phyloP scores from a whole-genome alignment of 2,797 vertebrate genomes.

The Coccyzus lansbergi region DNA sequence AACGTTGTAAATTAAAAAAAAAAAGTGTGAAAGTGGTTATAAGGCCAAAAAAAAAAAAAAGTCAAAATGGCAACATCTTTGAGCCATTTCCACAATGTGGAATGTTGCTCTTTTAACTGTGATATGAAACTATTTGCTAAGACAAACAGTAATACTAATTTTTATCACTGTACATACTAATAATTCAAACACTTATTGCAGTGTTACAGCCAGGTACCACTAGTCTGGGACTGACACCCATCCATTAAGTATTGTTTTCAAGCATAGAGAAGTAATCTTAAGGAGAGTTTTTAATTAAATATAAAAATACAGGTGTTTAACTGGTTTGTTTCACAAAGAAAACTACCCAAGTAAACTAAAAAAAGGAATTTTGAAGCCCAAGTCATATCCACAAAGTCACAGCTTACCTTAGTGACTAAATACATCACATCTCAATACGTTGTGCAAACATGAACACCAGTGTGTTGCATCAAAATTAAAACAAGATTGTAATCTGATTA shows the following conservation, averaged over 20 bases:
- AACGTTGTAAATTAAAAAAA: constrained; percentile 75
- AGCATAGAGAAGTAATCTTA: constrained; percentile 74
- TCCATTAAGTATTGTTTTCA: constrained; percentile 70
- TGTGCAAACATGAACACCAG: constrained; percentile 97
- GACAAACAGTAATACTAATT: constrained; percentile 54
- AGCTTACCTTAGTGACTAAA: constrained; percentile 80
- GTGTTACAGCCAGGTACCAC: constrained; percentile 69
- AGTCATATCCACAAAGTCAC: constrained; percentile 78
- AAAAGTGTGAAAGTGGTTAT: constrained; percentile 71
- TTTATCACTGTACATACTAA: constrained; percentile 58
- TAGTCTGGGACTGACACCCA: constrained; percentile 69
- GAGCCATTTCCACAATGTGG: constrained; percentile 67
- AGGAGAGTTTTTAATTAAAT: constrained; percentile 69
- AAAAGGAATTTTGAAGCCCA: constrained; percentile 69
- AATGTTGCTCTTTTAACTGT: constrained; percentile 72
- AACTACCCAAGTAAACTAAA: constrained; percentile 72
- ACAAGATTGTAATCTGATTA: constrained; percentile 84
- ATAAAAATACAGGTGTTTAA: constrained; percentile 77
- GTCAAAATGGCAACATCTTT: constrained; percentile 66
- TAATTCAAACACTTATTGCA: constrained; percentile 62
- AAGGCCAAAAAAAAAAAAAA: constrained; percentile 76
- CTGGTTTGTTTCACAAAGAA: constrained; percentile 74
- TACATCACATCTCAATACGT: constrained; percentile 84
- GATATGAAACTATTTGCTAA: constrained; percentile 66
- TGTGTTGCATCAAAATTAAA: constrained; percentile 88